phyloP scores from a whole-genome alignment of 2,113 vertebrate genomes.

The Rattus norvegicus region GRCr8 NC_086020.1:217070501-217071000 shows the following conservation, averaged over 20 bases:
- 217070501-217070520: not conserved
- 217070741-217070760: not conserved
- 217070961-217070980: not conserved
- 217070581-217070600: not conserved
- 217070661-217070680: not conserved
- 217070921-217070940: not conserved
- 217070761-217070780: not conserved
- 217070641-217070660: not conserved
- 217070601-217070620: not conserved
- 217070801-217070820: not conserved
- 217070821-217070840: not conserved
- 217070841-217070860: not conserved
- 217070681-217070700: not conserved
- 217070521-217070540: not conserved
- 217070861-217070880: not conserved
- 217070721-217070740: not conserved
- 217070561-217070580: not conserved
- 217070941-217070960: not conserved
- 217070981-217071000: not conserved
- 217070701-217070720: fast-evolving
- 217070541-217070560: not conserved
- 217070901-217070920: not conserved
- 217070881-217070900: not conserved
- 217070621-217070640: not conserved
- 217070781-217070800: not conserved